phyloP scores from a whole-genome alignment of 1,140 invertebrate species.

The Papilio aristodemus region DNA sequence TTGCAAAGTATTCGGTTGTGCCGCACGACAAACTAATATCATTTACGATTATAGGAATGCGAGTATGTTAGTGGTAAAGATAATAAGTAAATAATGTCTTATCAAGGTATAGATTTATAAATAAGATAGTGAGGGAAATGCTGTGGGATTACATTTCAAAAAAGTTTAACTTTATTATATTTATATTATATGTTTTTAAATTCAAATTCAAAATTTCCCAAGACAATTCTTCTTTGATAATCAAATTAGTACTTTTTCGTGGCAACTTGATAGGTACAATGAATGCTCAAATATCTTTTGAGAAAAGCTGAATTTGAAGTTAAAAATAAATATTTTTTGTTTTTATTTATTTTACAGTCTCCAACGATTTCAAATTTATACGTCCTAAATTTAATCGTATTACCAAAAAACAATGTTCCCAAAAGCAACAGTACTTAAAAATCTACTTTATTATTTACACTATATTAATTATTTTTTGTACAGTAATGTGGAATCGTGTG shows the following conservation, averaged over 20 bases:
- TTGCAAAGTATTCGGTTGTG: too few species aligned
- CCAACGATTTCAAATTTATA: slow-evolving; percentile 36
- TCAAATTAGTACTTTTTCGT: too few species aligned
- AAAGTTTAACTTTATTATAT: slow-evolving; percentile 27
- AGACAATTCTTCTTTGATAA: too few species aligned
- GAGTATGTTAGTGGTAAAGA: slow-evolving; percentile 11
- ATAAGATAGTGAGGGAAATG: slow-evolving; percentile 2
- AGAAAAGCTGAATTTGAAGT: too few species aligned
- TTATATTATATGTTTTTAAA: too few species aligned
- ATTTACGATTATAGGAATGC: slow-evolving; percentile 6
- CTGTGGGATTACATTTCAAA: slow-evolving; percentile 16
- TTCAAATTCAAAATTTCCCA: too few species aligned
- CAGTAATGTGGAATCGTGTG: slow-evolving; percentile 51
- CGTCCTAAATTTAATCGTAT: slow-evolving; percentile 25
- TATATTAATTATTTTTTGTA: slow-evolving; percentile 27
- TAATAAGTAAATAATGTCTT: slow-evolving; percentile 21
- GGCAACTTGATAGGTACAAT: too few species aligned
- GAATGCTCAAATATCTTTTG: too few species aligned
- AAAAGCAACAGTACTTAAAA: slow-evolving; percentile 34
- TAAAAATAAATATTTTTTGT: too few species aligned
- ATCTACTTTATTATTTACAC: slow-evolving; percentile 36
- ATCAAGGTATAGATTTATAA: slow-evolving; percentile 15
- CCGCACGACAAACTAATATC: not conserved
- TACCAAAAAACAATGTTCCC: slow-evolving; percentile 32
- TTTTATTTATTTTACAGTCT: slow-evolving; percentile 33